These are phyloP conservation scores for Sphenopsis melanotis DNA, from an alignment of 2,797 vertebrate genomes.

Conservation along the genomic window DNA sequence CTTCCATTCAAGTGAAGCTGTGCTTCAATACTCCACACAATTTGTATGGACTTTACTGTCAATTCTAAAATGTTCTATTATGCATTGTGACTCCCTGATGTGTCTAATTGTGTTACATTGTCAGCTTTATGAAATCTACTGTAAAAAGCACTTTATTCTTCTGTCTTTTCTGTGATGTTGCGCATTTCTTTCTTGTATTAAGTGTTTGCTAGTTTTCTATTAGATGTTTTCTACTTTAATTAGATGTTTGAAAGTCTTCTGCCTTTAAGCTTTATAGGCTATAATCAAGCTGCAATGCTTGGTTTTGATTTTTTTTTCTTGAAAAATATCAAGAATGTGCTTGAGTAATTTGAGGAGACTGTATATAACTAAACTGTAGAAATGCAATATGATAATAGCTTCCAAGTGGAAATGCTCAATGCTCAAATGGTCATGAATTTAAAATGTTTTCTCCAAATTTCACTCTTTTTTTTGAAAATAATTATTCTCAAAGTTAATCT, in stretches of 20 bases:
- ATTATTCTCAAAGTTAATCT: not conserved
- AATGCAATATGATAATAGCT: not conserved
- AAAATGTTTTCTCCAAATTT: not conserved
- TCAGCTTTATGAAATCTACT: constrained; percentile 65
- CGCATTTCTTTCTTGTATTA: constrained; percentile 53
- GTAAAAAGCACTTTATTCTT: constrained; percentile 61
- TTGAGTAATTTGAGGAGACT: not conserved
- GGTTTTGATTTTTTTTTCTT: constrained; percentile 2
- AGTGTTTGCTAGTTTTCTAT: constrained; percentile 50
- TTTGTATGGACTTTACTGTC: constrained; percentile 38
- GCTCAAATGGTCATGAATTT: not conserved
- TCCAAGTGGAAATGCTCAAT: not conserved
- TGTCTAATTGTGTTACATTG: constrained; percentile 61
- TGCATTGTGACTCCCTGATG: constrained; percentile 59
- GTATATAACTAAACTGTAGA: not conserved
- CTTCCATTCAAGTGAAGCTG: constrained; percentile 18
- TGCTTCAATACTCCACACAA: not conserved
- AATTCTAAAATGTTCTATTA: constrained; percentile 40
- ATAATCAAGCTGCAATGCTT: constrained; percentile 12
- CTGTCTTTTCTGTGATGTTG: constrained; percentile 37
- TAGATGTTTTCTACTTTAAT: constrained; percentile 67
- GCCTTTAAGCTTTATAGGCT: constrained; percentile 31
- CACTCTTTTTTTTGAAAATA: not conserved
- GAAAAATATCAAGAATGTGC: constrained; percentile 9
- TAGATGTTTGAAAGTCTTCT: constrained; percentile 54